phyloP scores from a whole-genome alignment of 2,797 vertebrate genomes.

The Tadarida brasiliensis region DNA sequence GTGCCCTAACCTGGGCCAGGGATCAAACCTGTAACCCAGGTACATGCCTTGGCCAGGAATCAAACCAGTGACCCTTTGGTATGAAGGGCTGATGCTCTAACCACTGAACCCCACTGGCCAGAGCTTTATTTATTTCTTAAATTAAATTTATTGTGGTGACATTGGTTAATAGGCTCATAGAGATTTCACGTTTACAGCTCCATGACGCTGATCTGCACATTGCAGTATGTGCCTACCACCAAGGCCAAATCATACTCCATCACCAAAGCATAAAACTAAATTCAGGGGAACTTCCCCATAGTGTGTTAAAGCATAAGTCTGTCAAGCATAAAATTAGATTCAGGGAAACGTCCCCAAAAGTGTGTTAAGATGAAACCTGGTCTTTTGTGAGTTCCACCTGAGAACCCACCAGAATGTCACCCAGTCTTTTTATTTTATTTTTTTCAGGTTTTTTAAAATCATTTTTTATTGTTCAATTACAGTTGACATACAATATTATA shows the following conservation, averaged over 20 bases:
- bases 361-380: slow-evolving; percentile 62
- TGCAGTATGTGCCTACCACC: neutral
- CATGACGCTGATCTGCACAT: neutral
- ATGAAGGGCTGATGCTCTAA: no score
- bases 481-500: neutral
- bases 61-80: no score
- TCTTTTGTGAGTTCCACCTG: slow-evolving; percentile 71
- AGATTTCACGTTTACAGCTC: neutral
- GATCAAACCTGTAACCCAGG: no score
- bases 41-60: no score
- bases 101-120: no score
- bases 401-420: neutral
- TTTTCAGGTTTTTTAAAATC: neutral
- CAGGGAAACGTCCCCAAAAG: slow-evolving; percentile 63
- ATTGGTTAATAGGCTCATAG: neutral
- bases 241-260: neutral
- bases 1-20: no score
- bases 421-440: neutral
- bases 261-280: neutral
- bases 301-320: neutral
- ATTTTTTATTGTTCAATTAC: neutral
- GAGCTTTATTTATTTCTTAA: neutral
- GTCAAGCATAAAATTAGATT: slow-evolving; percentile 44
- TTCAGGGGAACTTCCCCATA: neutral
- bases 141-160: neutral